A percentile compares a stretch with the other conserved stretches of the same genome.
Evolutionary conservation across 2,888 invertebrate species (phyloP).

Genomic region (Macroteleia sp.): DNA sequence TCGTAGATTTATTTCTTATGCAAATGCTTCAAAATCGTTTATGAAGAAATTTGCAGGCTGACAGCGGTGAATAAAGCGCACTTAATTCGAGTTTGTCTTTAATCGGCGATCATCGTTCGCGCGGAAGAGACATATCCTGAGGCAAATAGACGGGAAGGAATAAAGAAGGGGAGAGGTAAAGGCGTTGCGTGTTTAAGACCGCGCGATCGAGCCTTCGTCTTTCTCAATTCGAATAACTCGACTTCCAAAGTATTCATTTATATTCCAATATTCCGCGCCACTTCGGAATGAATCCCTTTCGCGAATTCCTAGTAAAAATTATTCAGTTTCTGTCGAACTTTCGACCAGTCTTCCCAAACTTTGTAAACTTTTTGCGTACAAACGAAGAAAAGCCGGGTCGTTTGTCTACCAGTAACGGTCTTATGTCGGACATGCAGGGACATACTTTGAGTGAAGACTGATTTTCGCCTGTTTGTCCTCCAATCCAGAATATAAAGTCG

Average conservation of each 20-base stretch:
- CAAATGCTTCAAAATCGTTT: constrained; percentile 40
- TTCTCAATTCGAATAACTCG: constrained; percentile 77
- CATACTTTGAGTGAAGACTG: too few relatives aligned
- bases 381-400: too few relatives aligned
- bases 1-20: constrained; percentile 47
- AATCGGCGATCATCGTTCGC: constrained; percentile 47
- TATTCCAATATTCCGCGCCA: constrained; percentile 31
- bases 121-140: constrained; percentile 47
- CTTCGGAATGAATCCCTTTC: not conserved
- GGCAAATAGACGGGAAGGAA: constrained; percentile 23
- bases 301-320: constrained; percentile 1
- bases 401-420: too few relatives aligned
- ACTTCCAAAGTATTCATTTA: constrained; percentile 37
- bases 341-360: too few relatives aligned
- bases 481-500: too few relatives aligned
- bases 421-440: too few relatives aligned
- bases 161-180: constrained; percentile 24
- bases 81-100: constrained; percentile 54
- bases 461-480: too few relatives aligned
- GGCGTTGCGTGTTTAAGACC: constrained; percentile 25
- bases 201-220: constrained; percentile 67
- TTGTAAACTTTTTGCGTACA: too few relatives aligned
- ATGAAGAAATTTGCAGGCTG: constrained; percentile 34
- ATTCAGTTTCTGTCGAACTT: too few relatives aligned
- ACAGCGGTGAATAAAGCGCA: constrained; percentile 44